Conservation (phyloP, 2,888 invertebrate genomes). For the Philonicus albiceps region DNA sequence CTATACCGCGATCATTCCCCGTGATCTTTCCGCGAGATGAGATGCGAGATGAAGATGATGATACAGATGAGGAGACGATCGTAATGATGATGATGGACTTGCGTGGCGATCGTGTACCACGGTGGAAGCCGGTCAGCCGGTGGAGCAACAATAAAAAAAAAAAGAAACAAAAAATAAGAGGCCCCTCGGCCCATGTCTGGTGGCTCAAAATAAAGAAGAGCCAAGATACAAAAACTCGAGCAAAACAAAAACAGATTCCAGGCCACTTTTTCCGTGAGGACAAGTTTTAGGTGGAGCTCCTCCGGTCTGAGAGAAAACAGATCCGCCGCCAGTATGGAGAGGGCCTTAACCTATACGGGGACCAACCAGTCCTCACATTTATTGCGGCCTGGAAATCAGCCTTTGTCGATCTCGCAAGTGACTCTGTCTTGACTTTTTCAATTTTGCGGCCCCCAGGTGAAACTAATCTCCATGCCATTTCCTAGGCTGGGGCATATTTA, state of each 20-base stretch:
- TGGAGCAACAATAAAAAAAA: background rate
- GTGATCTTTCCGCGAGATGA: constrained; percentile 3
- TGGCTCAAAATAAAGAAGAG: constrained; percentile 2
- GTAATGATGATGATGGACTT: constrained; percentile 44
- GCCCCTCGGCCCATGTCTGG: background rate
- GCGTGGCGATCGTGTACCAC: constrained; percentile 32
- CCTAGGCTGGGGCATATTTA: background rate
- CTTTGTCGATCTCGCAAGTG: constrained; percentile 8
- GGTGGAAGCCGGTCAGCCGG: background rate
- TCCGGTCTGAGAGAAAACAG: background rate
- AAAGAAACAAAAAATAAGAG: background rate
- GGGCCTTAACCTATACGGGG: constrained; percentile 29
- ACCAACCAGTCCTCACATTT: background rate
- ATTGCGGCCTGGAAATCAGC: background rate
- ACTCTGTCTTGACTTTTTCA: background rate
- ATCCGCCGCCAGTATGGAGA: background rate
- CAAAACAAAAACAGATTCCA: constrained; percentile 38
- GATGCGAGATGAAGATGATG: constrained; percentile 42
- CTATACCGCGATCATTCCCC: background rate
- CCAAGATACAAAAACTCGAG: background rate
- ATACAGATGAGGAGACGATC: constrained; percentile 39
- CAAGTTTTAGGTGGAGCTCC: constrained; percentile 38
- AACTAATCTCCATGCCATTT: background rate
- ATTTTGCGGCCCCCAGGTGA: background rate
- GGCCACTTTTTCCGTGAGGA: constrained; percentile 40